These are phyloP conservation scores for Sebastes vulpes DNA, from an alignment of 2,797 vertebrate species.

Conservation along the genomic window DNA sequence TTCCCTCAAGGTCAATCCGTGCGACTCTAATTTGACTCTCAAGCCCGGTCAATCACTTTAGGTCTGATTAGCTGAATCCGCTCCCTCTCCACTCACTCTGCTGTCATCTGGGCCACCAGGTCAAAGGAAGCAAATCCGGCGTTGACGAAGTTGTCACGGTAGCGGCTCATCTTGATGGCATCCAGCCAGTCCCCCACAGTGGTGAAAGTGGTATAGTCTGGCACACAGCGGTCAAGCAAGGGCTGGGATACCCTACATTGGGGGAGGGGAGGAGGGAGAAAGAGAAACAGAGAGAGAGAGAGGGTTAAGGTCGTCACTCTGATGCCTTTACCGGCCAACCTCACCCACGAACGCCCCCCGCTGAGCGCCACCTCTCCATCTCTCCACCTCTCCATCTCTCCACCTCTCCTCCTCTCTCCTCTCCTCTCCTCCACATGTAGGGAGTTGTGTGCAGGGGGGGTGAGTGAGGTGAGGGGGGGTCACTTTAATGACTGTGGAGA, in stretches of 20 bases:
- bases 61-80: slow-evolving; percentile 53
- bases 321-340: slow-evolving; percentile 79
- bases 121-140: slow-evolving; percentile 98
- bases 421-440: slow-evolving; percentile 57
- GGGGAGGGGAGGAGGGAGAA: slow-evolving; percentile 50
- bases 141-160: slow-evolving; percentile 97
- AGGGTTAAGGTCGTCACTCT: slow-evolving; percentile 84
- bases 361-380: slow-evolving; percentile 79
- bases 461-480: background rate
- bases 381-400: slow-evolving; percentile 83
- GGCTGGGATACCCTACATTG: slow-evolving; percentile 94
- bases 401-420: slow-evolving; percentile 59
- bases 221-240: slow-evolving; percentile 96
- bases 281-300: slow-evolving; percentile 80
- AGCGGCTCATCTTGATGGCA: slow-evolving; percentile 99
- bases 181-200: slow-evolving; percentile 99
- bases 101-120: slow-evolving; percentile 98
- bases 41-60: slow-evolving; percentile 51
- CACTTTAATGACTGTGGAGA: slow-evolving; percentile 68
- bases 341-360: slow-evolving; percentile 74
- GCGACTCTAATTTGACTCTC: slow-evolving; percentile 55
- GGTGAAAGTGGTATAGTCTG: slow-evolving; percentile 98
- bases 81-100: slow-evolving; percentile 84
- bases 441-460: slow-evolving; percentile 52
- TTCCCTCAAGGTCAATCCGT: slow-evolving; percentile 57